These are phyloP conservation scores for Bibio marci DNA, from an alignment of 2,888 invertebrate species.

Conservation along the genomic window DNA sequence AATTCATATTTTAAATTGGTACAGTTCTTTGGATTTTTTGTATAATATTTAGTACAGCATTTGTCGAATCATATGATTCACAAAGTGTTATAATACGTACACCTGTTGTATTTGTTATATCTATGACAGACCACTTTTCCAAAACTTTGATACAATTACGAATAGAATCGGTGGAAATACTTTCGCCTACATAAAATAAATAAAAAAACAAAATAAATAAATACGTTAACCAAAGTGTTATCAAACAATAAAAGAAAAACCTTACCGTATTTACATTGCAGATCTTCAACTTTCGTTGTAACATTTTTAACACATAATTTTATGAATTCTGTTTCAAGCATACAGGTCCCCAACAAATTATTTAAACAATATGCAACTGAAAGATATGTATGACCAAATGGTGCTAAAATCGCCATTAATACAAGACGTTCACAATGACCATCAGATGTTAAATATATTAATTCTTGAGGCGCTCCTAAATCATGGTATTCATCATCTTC, in stretches of 20 bases:
- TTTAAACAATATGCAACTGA: conserved; percentile 42
- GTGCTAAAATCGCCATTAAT: conserved; percentile 42
- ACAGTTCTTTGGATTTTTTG: conserved; percentile 18
- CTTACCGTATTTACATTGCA: conserved; percentile 43
- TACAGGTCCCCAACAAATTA: conserved; percentile 34
- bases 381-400: conserved; percentile 58
- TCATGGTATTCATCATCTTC: conserved; percentile 14
- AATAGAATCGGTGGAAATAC: conserved; percentile 71
- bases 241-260: no score
- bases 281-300: conserved; percentile 40
- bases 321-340: conserved; percentile 49
- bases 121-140: conserved; percentile 64
- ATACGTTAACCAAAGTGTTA: no score
- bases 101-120: conserved; percentile 31
- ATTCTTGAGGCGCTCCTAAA: conserved; percentile 9
- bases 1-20: neutral
- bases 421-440: conserved; percentile 32
- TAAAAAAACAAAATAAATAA: no score
- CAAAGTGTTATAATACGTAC: conserved; percentile 31
- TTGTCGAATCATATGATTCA: conserved; percentile 27
- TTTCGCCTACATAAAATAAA: conserved; percentile 50
- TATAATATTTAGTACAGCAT: conserved; percentile 21
- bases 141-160: conserved; percentile 68
- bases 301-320: conserved; percentile 47
- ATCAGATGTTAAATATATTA: conserved; percentile 18